Base-by-base conservation (phyloP, 1,140 invertebrate species). In the Latrodectus geometricus region DNA sequence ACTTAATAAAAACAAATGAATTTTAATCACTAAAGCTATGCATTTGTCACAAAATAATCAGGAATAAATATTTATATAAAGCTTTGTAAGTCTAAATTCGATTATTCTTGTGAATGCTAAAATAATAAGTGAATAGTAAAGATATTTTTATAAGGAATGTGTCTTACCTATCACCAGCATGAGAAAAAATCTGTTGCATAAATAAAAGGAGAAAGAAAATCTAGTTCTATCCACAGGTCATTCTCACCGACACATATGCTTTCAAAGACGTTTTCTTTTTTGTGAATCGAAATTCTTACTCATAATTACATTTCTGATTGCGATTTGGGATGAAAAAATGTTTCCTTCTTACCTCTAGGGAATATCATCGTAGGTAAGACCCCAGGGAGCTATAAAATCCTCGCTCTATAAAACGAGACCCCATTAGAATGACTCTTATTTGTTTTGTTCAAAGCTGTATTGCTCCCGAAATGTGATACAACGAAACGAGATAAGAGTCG, bases 351-450 rank as follows among this genome's bases (percentile, higher is more conserved):
- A 35, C 56, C 61, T 78, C 56, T 21, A 15, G 21, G 35, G 15
- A 78, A 66, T 48, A 78, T 78, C 61, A 78, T 48, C 76, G 2
- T 48, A 65, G 61, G 76, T 48, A 78, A 66, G 76, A 48, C 76
- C 76, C 35, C 8, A 78, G 61, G 76, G 76, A 23, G 17, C 76
- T 66, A 78, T 78, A 78, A 78, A 78, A 78, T 78, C 76, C 56
- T 17, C 23, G 14, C 56, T 78, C 76, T 78, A 66, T 35, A 78
- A 78, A 78, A 78, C n/a, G 61, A 65, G 61, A n/a, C 35, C 56
- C 76, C 56, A 66, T 78, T 66, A 66, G 61, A 75, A 75, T 75
- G 73, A 75, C 49, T 75, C 73, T 75, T 75, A 75, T 75, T 75
- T 75, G 73, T 56, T 75, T 75, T 35, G 73, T n/a, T 8, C 73